Percentiles rank a stretch among this genome's conserved stretches.
phyloP scores from a whole-genome alignment of 2,888 invertebrate species.

The Plagiodera versicolora region DNA sequence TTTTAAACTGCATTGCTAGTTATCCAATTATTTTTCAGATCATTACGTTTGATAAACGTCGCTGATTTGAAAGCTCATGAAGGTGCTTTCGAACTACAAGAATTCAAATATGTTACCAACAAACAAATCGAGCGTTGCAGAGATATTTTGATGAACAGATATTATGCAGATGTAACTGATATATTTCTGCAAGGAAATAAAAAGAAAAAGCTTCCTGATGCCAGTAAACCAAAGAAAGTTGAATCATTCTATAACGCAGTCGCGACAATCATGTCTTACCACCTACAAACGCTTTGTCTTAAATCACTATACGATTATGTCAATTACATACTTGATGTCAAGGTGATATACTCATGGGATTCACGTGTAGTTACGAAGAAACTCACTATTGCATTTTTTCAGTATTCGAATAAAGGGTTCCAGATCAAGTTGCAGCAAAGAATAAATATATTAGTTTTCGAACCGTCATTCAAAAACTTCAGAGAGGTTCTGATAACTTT shows the following conservation, averaged over 20 bases:
- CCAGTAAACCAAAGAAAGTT: constrained; percentile 65
- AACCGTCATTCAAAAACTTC: constrained; percentile 76
- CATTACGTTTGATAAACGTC: constrained; percentile 64
- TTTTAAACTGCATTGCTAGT: too few relatives aligned
- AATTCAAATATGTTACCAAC: constrained; percentile 62
- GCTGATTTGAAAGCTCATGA: constrained; percentile 60
- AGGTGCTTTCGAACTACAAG: constrained; percentile 68
- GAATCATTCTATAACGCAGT: constrained; percentile 83
- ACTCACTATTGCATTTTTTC: constrained; percentile 32
- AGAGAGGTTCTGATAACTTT: constrained; percentile 68
- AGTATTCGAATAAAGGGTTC: constrained; percentile 73
- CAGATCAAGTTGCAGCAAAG: constrained; percentile 62
- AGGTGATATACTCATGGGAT: constrained; percentile 57
- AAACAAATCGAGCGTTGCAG: constrained; percentile 70
- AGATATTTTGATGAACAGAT: constrained; percentile 65
- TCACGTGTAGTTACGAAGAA: not conserved
- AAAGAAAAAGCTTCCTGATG: constrained; percentile 69
- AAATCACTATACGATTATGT: constrained; percentile 79
- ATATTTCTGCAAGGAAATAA: constrained; percentile 69
- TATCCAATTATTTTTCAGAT: constrained; percentile 53
- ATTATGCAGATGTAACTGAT: constrained; percentile 65
- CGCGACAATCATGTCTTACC: constrained; percentile 84
- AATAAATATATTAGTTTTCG: constrained; percentile 67
- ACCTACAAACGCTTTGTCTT: constrained; percentile 79
- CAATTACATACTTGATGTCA: constrained; percentile 74